Evolutionary conservation across 2,888 invertebrate genomes (phyloP).

Genomic region (Rhorus exstirpatorius): DNA sequence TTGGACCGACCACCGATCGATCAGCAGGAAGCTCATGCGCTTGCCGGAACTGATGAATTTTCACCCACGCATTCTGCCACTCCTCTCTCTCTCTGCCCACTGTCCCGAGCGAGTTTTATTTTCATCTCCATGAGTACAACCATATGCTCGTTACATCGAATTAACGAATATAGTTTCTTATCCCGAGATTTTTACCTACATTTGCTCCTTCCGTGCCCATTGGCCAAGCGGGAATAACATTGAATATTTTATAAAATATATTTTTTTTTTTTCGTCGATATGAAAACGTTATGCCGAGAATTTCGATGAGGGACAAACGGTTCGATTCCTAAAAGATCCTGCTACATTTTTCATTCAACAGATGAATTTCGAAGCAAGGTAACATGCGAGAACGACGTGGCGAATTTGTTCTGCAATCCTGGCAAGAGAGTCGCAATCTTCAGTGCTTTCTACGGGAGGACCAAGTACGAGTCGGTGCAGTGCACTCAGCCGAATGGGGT

Average conservation of each 20-base stretch:
- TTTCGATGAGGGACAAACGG: not conserved
- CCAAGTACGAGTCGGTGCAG: constrained; percentile 94
- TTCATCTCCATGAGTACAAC: not conserved
- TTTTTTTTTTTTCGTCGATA: no score
- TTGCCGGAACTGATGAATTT: not conserved
- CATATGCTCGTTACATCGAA: not conserved
- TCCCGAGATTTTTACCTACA: not conserved
- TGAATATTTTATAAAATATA: no score
- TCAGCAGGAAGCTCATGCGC: not conserved
- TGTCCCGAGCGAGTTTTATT: not conserved
- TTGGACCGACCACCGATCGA: not conserved
- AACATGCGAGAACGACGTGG: constrained; percentile 96
- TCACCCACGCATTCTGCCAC: not conserved
- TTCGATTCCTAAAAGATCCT: not conserved
- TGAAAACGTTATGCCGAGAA: no score
- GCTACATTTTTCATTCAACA: constrained; percentile 86
- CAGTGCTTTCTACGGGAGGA: constrained; percentile 96
- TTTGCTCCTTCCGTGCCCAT: no score
- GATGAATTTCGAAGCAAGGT: constrained; percentile 97
- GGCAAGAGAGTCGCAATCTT: constrained; percentile 96
- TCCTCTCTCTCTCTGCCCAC: not conserved
- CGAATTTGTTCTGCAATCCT: constrained; percentile 95
- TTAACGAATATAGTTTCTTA: constrained; percentile 7
- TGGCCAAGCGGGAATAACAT: not conserved
- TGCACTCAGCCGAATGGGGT: constrained; percentile 95